Conservation (phyloP, 2,888 invertebrate genomes). For the Agrypnus murinus region DNA sequence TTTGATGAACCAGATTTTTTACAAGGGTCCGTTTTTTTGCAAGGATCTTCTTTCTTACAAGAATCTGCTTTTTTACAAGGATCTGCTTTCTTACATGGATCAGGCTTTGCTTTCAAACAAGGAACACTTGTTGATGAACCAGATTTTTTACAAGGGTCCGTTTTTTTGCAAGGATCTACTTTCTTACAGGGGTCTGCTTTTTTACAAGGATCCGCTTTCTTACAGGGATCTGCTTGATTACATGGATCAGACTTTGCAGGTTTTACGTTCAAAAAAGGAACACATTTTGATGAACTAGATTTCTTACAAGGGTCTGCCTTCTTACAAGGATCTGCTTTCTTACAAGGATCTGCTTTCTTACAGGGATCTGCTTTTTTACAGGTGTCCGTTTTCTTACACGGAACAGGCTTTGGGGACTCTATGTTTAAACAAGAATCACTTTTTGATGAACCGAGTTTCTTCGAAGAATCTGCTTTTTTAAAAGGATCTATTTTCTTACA, state of each 20-base stretch:
- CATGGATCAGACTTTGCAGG: conserved; percentile 47
- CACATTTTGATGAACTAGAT: conserved; percentile 47
- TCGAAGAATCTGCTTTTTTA: not conserved
- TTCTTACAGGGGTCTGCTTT: conserved; percentile 24
- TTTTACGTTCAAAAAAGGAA: not conserved
- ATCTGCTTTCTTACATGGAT: conserved; percentile 23
- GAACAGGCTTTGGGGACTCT: conserved; percentile 44
- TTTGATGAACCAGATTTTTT: conserved; percentile 44
- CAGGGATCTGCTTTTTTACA: no score
- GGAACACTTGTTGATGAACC: no score
- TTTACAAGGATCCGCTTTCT: conserved; percentile 45
- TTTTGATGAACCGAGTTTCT: not conserved
- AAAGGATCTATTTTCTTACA: not conserved
- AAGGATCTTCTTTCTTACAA: not conserved
- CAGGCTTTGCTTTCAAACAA: not conserved
- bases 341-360: no score
- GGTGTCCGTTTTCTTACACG: conserved; percentile 33
- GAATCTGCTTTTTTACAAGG: conserved; percentile 2
- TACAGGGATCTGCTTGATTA: conserved; percentile 49
- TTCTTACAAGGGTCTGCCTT: conserved; percentile 2
- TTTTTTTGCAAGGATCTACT: conserved; percentile 36
- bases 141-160: conserved; percentile 24
- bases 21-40: conserved; percentile 21
- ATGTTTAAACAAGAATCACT: no score
- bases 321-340: conserved; percentile 31